Base-by-base conservation (phyloP, 2,797 vertebrate species). In the Calcarius lapponicus region DNA sequence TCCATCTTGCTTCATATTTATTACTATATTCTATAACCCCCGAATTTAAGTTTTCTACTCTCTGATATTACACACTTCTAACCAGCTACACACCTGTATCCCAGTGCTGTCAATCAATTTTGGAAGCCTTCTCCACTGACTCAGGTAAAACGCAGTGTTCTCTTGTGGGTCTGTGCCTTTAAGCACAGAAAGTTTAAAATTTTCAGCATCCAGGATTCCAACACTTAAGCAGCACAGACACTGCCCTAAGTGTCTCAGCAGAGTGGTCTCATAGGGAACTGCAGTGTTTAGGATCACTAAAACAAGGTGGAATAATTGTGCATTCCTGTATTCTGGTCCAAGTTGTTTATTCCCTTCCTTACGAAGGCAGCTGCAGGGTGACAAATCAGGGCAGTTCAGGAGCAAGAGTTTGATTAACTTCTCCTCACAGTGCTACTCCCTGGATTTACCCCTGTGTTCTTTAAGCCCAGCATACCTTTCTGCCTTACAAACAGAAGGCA, bases 211-310 rank as follows among this genome's bases (percentile, higher is more conserved):
- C n/a, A 34, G 22, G n/a, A 6, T 25, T 57, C 56, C 22, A 34
- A 25, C 15, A 57, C 56, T n/a, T 57, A 34, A 71, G 64, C 65
- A 93, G 74, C 81, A 45, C 54, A 72, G 48, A 22, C 18, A 3
- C 15, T 80, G 72, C 32, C 0, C 0, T 38, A 16, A 29, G 31
- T 29, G 18, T 76, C 31, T 76, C 64, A 62, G 7, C 32, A 32
- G 11, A 9, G 51, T 6, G 32, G 25, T 60, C 17, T 31, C 29
- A 10, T 32, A 75, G 32, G 17, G 10, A 70, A 11, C 4, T 43
- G 0, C 1, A 12, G 22, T 29, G 12, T 34, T 88, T 58, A 62
- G 31, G 25, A 43, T 72, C 43, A 0, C 0, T 64, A 13, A 72
- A 72, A 48, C 0, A 1, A 60, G 45, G 53, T 1, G 5, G 6